Conservation (phyloP, 2,888 invertebrate genomes). For the Cyrtodaria siliqua region DNA sequence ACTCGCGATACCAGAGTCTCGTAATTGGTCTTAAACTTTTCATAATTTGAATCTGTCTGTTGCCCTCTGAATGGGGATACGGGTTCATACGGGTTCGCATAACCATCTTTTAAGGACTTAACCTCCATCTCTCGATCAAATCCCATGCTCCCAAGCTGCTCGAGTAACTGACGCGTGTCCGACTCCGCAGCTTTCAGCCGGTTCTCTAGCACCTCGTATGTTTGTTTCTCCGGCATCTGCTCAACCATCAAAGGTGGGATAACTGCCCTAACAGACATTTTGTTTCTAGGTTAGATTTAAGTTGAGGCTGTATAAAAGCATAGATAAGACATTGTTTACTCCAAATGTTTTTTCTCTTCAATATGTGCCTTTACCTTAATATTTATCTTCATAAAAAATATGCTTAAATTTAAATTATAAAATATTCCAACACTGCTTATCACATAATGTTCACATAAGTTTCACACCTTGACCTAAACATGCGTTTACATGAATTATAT, state of each 20-base stretch:
- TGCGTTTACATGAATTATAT: too few species aligned
- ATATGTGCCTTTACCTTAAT: too few species aligned
- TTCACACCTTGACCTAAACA: too few species aligned
- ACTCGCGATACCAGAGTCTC: slow-evolving; percentile 76
- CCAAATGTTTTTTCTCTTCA: too few species aligned
- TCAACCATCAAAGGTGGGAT: slow-evolving; percentile 70
- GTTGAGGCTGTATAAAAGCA: too few species aligned
- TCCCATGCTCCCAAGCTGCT: slow-evolving; percentile 74
- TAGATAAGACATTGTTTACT: too few species aligned
- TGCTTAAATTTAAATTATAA: too few species aligned
- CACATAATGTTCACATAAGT: too few species aligned
- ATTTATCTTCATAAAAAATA: too few species aligned
- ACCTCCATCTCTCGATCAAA: slow-evolving; percentile 43
- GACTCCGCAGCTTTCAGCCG: slow-evolving; percentile 74
- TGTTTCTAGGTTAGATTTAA: too few species aligned
- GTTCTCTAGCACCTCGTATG: slow-evolving; percentile 70
- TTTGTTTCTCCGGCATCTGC: slow-evolving; percentile 65
- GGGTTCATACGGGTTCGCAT: slow-evolving; percentile 36
- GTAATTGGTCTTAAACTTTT: slow-evolving; percentile 70
- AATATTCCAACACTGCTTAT: too few species aligned
- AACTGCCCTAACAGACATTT: slow-evolving; percentile 57
- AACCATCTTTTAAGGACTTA: slow-evolving; percentile 37
- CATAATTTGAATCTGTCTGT: slow-evolving; percentile 53
- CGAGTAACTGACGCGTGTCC: slow-evolving; percentile 73
- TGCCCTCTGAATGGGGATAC: slow-evolving; percentile 63